These are phyloP conservation scores for Pachymerium ferrugineum DNA, from an alignment of 2,888 invertebrate species.

Conservation along the genomic window DNA sequence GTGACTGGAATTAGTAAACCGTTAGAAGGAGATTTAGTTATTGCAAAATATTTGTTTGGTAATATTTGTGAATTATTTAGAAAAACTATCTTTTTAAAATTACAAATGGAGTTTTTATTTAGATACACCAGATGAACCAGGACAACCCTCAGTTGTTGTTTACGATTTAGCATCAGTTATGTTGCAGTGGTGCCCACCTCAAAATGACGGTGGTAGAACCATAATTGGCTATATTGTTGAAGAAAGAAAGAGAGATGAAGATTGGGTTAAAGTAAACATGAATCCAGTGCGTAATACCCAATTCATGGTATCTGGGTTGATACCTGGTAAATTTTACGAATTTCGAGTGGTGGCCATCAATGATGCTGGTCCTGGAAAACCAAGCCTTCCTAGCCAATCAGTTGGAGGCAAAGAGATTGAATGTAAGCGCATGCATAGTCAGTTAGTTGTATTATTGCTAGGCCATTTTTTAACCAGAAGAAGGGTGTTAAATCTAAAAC, in stretches of 20 bases:
- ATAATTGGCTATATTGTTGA: constrained; percentile 84
- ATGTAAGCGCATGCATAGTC: constrained; percentile 52
- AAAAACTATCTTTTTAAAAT: not conserved
- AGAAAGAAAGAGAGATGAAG: constrained; percentile 86
- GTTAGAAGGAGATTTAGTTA: constrained; percentile 78
- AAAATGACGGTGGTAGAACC: constrained; percentile 85
- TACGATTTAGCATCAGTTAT: constrained; percentile 57
- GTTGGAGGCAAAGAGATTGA: constrained; percentile 81
- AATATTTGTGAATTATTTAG: constrained; percentile 34
- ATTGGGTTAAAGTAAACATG: constrained; percentile 88
- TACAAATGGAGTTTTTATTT: not conserved
- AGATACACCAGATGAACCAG: constrained; percentile 85
- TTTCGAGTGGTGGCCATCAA: constrained; percentile 94
- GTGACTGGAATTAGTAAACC: constrained; percentile 94
- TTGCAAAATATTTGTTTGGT: constrained; percentile 91
- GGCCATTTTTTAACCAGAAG: not conserved
- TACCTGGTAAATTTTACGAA: constrained; percentile 88
- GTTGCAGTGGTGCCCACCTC: constrained; percentile 86
- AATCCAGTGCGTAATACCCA: constrained; percentile 87
- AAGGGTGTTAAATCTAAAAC: not conserved
- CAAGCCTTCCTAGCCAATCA: constrained; percentile 89
- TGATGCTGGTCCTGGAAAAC: constrained; percentile 94
- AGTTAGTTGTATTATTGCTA: too few species aligned
- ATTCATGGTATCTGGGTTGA: constrained; percentile 82
- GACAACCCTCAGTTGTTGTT: constrained; percentile 70